phyloP scores from a whole-genome alignment of 2,797 vertebrate species.

The Schizopygopsis malacanthus region DNA sequence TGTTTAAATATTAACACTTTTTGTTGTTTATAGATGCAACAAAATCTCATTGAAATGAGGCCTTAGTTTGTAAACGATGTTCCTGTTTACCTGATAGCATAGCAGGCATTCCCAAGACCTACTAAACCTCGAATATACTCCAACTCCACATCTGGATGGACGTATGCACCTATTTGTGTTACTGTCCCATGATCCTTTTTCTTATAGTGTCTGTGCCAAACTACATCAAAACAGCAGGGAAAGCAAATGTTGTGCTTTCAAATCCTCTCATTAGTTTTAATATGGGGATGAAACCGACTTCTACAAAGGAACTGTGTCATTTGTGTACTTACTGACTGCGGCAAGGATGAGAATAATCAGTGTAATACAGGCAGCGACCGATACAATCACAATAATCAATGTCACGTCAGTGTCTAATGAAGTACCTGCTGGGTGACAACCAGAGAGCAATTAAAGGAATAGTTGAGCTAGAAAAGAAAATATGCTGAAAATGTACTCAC shows the following conservation, averaged over 20 bases:
- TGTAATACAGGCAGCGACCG: slow-evolving; percentile 20
- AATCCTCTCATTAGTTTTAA: background rate
- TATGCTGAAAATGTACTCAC: background rate
- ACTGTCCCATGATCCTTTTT: slow-evolving; percentile 54
- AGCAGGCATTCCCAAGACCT: slow-evolving; percentile 74
- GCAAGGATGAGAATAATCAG: slow-evolving; percentile 25
- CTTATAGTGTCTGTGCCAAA: slow-evolving; percentile 59
- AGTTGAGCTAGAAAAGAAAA: background rate
- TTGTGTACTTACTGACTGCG: slow-evolving; percentile 40
- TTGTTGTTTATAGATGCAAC: background rate
- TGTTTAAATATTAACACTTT: background rate
- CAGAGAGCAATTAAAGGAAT: background rate
- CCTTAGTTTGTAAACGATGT: background rate
- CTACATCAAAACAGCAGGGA: slow-evolving; percentile 61
- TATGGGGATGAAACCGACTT: background rate
- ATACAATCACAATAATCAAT: slow-evolving; percentile 15
- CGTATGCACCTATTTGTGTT: slow-evolving; percentile 56
- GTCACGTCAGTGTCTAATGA: slow-evolving; percentile 8
- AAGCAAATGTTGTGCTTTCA: background rate
- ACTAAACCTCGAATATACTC: slow-evolving; percentile 66
- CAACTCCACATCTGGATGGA: slow-evolving; percentile 69
- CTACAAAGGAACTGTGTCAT: background rate
- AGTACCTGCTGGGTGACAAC: slow-evolving; percentile 35
- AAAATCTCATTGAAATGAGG: background rate
- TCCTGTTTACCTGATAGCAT: slow-evolving; percentile 66